Evolutionary conservation across 2,113 vertebrate genomes (phyloP), one percentile per base, ranked within the genome.

Genomic region (Notechis scutatus): DNA sequence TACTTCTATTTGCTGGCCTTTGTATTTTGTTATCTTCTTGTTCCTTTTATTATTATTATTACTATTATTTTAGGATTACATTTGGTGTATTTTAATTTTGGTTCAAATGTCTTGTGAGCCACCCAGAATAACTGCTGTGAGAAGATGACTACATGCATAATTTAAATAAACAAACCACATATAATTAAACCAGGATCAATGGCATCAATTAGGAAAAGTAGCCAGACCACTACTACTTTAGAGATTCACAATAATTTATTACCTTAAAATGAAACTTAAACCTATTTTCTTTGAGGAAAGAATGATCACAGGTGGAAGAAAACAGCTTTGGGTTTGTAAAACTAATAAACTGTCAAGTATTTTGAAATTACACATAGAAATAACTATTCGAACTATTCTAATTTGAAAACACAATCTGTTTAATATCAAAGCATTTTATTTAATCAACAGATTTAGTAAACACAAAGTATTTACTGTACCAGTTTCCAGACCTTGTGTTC

Each of bases 321-420:
- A 54, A 14, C 2, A n/a, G 11, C 11, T 24, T 34, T 7, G 34
- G 2, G 45, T 10, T 24, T 87, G 23, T 57, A 3, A 39, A 20
- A 42, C 21, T 85, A 90, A 85, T 59, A 3, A 59, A 45, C 34
- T 39, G 11, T 29, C 4, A 39, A 23, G n/a, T 24, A 57, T 93
- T 93, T 86, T 90, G 42, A 21, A 61, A 4, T 34, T 74, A 86
- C 21, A 42, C 42, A 47, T 42, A 9, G 74, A 81, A 42, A 55
- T 26, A 90, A 54, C 61, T 42, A 88, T 81, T 74, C 34, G 29
- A 61, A 91, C 26, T 86, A 59, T 91, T 15, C 69, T 56, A 88
- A 64, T 74, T 89, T 93, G 42, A 89, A 93, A 92, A 93, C 55
- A 92, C 91, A 92, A 93, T 61, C 74, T 93, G 90, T 59, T 93